Base-by-base conservation (phyloP, 2,888 invertebrate genomes). In the Mycalesis mineus region DNA sequence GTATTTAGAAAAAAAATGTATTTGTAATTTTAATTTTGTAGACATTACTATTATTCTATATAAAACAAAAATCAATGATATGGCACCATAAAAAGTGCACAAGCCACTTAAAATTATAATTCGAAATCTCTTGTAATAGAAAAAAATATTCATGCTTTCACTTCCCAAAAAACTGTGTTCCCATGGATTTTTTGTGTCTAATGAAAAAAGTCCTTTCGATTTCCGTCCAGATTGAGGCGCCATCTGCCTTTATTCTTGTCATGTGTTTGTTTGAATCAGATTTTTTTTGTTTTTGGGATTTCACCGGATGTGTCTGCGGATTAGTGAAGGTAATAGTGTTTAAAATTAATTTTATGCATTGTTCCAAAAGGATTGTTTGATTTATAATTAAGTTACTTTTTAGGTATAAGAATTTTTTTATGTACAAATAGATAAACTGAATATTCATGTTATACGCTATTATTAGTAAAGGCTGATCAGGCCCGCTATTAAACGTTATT, bases 231-330 rank as follows among this genome's bases (percentile, higher is more conserved):
- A 51, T 56, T 60, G 67, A 76, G 84, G 87, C 87, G 86, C 88
- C 88, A 89, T 88, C 87, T 89, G 89, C 82, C 68, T 73, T 77
- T 73, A 75, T 83, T 79, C 81, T 78, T 75, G 78, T 80, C 79
- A 77, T 78, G 80, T 83, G 81, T 85, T 84, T 84, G 80, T 84
- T 84, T 81, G 77, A 73, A 82, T 78, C 70, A 67, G 65, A 74
- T 82, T 84, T 85, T 85, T 82, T 65, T 68, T 68, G 84, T 82
- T 84, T 85, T 82, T 65, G 68, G 68, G 84, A 84, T 87, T 85
- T 82, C 82, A 84, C 87, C 87, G 88, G 87, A 88, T 78, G 78
- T 71, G 40, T 31, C 59, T 52, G 15, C 55, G 57, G 48, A 56
- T 55, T 55, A 41, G 54, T 54, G 60, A 51, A 53, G 50, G 45